These are phyloP conservation scores for Pandion haliaetus DNA, from an alignment of 2,113 vertebrate genomes.

Conservation along the genomic window DNA sequence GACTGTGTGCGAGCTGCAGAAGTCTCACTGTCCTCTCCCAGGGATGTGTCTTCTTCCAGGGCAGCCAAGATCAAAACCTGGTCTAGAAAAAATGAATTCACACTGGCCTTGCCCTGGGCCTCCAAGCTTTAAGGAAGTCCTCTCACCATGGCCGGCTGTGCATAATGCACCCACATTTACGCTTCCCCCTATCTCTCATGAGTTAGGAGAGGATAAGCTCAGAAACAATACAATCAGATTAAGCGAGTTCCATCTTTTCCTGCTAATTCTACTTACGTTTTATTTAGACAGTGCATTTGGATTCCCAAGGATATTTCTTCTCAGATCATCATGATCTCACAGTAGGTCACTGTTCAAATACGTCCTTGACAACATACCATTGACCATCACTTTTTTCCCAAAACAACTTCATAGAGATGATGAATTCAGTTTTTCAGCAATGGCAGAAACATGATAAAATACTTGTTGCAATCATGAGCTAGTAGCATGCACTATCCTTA, in stretches of 20 bases:
- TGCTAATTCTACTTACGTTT: not conserved
- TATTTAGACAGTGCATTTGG: not conserved
- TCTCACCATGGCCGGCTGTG: not conserved
- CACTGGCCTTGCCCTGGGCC: not conserved
- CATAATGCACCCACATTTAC: not conserved
- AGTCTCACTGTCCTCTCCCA: not conserved
- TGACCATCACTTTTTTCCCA: not conserved
- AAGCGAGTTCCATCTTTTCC: not conserved
- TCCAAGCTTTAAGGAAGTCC: not conserved
- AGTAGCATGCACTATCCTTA: not conserved
- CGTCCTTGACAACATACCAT: not conserved
- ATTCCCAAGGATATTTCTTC: not conserved
- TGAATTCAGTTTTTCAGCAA: not conserved
- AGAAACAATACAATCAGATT: not conserved
- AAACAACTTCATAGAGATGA: not conserved
- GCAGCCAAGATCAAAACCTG: not conserved
- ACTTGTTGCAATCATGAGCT: not conserved
- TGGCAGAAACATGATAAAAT: not conserved
- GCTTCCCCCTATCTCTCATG: not conserved
- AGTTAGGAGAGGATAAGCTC: not conserved
- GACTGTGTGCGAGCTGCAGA: not conserved
- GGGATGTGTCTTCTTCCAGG: not conserved
- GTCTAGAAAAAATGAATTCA: not conserved
- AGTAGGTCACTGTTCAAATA: not conserved
- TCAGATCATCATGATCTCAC: not conserved